Evolutionary conservation across 2,797 vertebrate species (phyloP).

Genomic region (Gastrophryne carolinensis): DNA sequence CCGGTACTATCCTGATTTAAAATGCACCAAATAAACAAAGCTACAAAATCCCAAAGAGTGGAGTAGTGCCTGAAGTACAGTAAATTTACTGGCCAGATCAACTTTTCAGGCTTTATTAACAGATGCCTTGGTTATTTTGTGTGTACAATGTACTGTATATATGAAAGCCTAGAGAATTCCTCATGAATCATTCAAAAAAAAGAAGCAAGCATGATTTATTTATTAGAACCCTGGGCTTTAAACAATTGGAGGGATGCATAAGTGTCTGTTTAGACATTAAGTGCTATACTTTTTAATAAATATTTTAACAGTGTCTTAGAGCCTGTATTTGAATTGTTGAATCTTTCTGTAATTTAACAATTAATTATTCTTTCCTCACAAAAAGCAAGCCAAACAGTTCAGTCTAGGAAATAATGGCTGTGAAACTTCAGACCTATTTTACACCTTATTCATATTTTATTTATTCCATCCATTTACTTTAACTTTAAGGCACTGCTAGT

Average conservation of each 20-base stretch:
- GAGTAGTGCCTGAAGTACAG: not conserved
- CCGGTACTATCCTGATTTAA: not conserved
- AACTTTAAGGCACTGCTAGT: no score
- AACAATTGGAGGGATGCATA: not conserved
- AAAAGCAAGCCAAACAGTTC: not conserved
- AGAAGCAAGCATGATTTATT: constrained; percentile 18
- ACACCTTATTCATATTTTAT: not conserved
- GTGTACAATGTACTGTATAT: not conserved
- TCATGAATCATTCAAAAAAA: constrained; percentile 5
- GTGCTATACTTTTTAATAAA: constrained; percentile 11
- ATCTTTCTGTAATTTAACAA: constrained; percentile 6
- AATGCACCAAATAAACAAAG: not conserved
- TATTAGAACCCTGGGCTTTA: constrained; percentile 23
- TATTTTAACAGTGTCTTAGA: constrained; percentile 1
- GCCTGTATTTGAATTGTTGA: not conserved
- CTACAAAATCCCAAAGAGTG: not conserved
- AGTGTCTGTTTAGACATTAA: constrained; percentile 14
- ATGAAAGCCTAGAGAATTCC: not conserved
- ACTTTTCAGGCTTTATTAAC: not conserved
- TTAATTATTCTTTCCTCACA: not conserved
- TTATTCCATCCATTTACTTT: not conserved
- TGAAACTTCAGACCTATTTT: not conserved
- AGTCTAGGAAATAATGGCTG: not conserved
- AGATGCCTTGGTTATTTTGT: not conserved
- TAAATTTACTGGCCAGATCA: not conserved